phyloP scores from a whole-genome alignment of 30 jellyfish, hydroid and myxozoan species.

The Pseudorhiza aurosa region DNA sequence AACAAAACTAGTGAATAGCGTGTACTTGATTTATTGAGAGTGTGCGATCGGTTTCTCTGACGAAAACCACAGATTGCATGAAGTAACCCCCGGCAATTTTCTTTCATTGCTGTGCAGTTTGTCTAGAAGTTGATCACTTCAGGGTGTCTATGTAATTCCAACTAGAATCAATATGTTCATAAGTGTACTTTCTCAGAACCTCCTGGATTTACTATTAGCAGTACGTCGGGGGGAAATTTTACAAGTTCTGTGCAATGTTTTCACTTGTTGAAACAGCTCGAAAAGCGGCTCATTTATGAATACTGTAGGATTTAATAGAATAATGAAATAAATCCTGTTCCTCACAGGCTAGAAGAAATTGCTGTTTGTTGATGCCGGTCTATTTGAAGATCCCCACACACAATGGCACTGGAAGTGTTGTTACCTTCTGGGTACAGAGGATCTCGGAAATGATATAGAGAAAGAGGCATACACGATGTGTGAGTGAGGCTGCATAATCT shows the following conservation, averaged over 20 bases:
- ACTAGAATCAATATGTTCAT: too few species aligned
- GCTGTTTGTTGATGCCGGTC: slow-evolving; percentile 22
- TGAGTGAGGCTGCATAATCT: slow-evolving; percentile 46
- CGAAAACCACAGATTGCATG: too few species aligned
- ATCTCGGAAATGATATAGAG: neutral
- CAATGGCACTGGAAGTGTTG: slow-evolving; percentile 7
- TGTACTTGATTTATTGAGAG: too few species aligned
- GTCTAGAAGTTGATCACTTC: too few species aligned
- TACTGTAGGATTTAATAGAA: slow-evolving; percentile 44
- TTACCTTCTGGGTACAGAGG: neutral
- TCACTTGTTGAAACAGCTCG: neutral
- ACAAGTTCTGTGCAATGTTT: neutral
- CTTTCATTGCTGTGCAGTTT: too few species aligned
- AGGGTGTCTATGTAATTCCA: too few species aligned
- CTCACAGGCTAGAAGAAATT: slow-evolving; percentile 16
- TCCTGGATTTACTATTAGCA: neutral
- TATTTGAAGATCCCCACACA: neutral
- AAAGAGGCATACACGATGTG: slow-evolving; percentile 1
- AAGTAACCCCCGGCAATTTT: too few species aligned
- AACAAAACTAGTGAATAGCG: too few species aligned
- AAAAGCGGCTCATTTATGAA: slow-evolving; percentile 13
- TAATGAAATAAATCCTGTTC: slow-evolving; percentile 14
- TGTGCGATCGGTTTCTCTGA: too few species aligned
- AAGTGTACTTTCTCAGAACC: neutral
- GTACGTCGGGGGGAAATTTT: neutral